Evolutionary conservation across 2,797 vertebrate species (phyloP).

Genomic region (Falco rusticolus): DNA sequence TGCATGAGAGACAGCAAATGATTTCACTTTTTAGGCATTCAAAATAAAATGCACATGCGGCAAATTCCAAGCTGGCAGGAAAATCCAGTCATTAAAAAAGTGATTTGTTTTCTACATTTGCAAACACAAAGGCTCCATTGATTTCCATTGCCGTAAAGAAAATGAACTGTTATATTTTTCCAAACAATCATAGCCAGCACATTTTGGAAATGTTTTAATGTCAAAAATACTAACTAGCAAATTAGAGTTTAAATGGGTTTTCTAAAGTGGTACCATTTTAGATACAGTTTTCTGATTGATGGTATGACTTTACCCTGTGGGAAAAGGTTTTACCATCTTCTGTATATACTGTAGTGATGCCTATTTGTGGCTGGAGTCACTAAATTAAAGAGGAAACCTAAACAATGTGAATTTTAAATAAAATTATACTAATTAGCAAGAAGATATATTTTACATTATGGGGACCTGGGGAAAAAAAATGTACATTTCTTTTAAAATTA

Average conservation of each 20-base stretch:
- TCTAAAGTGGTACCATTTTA: slow-evolving; percentile 57
- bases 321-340: slow-evolving; percentile 23
- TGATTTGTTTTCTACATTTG: slow-evolving; percentile 72
- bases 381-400: not conserved
- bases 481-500: not conserved
- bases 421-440: slow-evolving; percentile 2
- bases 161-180: slow-evolving; percentile 58
- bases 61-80: slow-evolving; percentile 70
- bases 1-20: slow-evolving; percentile 9
- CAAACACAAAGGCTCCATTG: slow-evolving; percentile 62
- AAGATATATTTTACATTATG: not conserved
- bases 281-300: slow-evolving; percentile 53
- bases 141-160: slow-evolving; percentile 68
- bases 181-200: slow-evolving; percentile 58
- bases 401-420: slow-evolving; percentile 15
- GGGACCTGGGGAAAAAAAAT: not conserved
- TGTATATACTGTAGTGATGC: not conserved
- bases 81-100: slow-evolving; percentile 75
- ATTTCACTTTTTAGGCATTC: slow-evolving; percentile 62
- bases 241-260: slow-evolving; percentile 70
- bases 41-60: slow-evolving; percentile 63
- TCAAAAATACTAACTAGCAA: slow-evolving; percentile 53
- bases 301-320: not conserved
- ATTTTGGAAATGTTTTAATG: slow-evolving; percentile 72
- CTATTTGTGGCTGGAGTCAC: not conserved